Base-by-base conservation (phyloP, 1,140 invertebrate genomes). In the Danaus plexippus region DNA sequence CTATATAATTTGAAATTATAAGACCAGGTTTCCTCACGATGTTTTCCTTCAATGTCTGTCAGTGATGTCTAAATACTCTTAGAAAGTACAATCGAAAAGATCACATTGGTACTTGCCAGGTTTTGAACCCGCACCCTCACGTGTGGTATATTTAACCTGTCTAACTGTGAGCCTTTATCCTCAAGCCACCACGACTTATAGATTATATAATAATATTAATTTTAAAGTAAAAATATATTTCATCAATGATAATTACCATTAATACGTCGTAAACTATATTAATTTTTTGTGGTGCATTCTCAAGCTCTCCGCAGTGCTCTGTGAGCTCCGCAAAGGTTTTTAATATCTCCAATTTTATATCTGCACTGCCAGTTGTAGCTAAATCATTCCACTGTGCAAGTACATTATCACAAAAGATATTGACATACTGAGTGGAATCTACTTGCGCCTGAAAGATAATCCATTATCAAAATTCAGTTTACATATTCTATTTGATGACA, bases 251-350 rank as follows among this genome's bases (percentile, higher is more conserved):
- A 88, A 90, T 89, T 88, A 96, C 95, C 89, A 96, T 90, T 45
- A 97, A 84, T 62, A 92, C 89, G 67, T 92, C 91, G 80, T 93
- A 95, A 40, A 97, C 89, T 48, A 90, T 88, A 69, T 93, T 90
- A 51, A 97, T 89, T 87, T 94, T 92, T 50, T 91, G 88, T 62
- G 92, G 90, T 32, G 92, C 88, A 73, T 94, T 93, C 32, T 95
- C 93, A 46, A 96, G 78, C 55, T 91, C 90, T 47, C 93, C 93
- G 87, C 90, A 92, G 89, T 92, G 90, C 66, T 92, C 89, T 57
- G 91, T 90, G 52, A 97, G 90, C 86, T 98, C 96, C 15, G 96
- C 95, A 73, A 98, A 91, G 41, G 95, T 88, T 84, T 97, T 96
- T 15, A 98, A 86, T 54, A 98, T 79, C 71, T 96, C 94, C 46